Base-by-base conservation (phyloP, 2,888 invertebrate species). In the Drosophila tanythrix region DNA sequence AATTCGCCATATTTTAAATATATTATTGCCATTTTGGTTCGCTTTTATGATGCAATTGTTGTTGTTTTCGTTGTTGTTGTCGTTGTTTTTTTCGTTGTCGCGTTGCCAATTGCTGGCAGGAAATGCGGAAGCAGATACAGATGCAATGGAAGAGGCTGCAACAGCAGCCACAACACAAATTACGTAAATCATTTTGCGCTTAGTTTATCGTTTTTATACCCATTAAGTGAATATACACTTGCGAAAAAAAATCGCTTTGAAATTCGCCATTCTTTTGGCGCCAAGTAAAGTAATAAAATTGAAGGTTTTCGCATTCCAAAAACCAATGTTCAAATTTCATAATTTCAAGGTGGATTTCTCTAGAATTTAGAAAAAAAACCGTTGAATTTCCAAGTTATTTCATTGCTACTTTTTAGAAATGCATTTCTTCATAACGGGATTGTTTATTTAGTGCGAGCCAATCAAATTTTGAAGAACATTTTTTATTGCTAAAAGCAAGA, bases 31-130 rank as follows among this genome's bases (percentile, higher is more conserved):
- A 48, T 10, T 63, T 75, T 40, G 70, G 66, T 36, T 56, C 52
- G 70, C 58, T 73, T 73, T 25, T 46, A 87, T 78, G 76, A 89
- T 87, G 89, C 79, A 87, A 89, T 75, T 84, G 55, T 62, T 65
- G 61, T 57, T 57, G 43, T 29, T 65, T 27, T 48, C 59, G 67
- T 31, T 66, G 52, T 48, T 70, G 56, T 63, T 66, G 60, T 58
- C 50, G 66, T 27, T 63, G 29, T 59, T 63, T 51, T 36, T 48
- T 61, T 29, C 56, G 48, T 35, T 70, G 56, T 36, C 65, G 50
- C 36, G 65, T 27, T 64, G 68, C 36, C 73, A 53, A 61, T 60
- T 68, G 53, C 61, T 64, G 53, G 66, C 67, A 63, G 77, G 63
- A 58, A 81, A 86, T 53, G 29, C 82, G 75, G 82, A 79, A 77